Percentiles rank a stretch among this genome's conserved stretches.
Evolutionary conservation across 2,888 invertebrate genomes (phyloP).

Genomic region (Nomada lathburiana): DNA sequence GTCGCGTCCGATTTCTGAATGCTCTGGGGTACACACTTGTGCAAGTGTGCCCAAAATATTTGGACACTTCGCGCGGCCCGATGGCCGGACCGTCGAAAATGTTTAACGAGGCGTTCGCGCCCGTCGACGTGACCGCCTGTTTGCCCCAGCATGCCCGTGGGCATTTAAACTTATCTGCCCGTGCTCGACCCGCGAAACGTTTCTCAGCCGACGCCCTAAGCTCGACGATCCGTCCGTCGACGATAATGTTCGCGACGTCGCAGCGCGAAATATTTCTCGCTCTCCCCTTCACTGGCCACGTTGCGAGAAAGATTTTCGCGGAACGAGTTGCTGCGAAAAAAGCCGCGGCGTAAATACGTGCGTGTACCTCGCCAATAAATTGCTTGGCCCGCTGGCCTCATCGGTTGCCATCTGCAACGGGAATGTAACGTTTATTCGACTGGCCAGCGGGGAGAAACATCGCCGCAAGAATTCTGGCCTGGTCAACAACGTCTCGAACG

Average conservation of each 20-base stretch:
- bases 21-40: not conserved
- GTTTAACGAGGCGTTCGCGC: constrained; percentile 42
- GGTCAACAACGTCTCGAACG: not conserved
- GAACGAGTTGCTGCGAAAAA: no score
- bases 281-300: no score
- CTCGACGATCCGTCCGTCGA: not conserved
- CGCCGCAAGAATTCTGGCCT: not conserved
- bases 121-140: constrained; percentile 13
- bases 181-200: constrained; percentile 24
- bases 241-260: constrained; percentile 21
- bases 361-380: not conserved
- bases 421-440: not conserved
- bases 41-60: constrained; percentile 33
- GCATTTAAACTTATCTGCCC: constrained; percentile 40
- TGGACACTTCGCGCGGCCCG: constrained; percentile 9
- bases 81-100: constrained; percentile 27
- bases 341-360: not conserved
- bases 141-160: constrained; percentile 7
- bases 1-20: not conserved
- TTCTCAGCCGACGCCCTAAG: constrained; percentile 20
- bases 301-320: not conserved
- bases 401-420: no score
- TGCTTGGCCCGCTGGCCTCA: no score
- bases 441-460: not conserved
- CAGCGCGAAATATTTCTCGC: not conserved